Conservation (phyloP, 2,797 vertebrate genomes). For the Bothrops alternatus region DNA sequence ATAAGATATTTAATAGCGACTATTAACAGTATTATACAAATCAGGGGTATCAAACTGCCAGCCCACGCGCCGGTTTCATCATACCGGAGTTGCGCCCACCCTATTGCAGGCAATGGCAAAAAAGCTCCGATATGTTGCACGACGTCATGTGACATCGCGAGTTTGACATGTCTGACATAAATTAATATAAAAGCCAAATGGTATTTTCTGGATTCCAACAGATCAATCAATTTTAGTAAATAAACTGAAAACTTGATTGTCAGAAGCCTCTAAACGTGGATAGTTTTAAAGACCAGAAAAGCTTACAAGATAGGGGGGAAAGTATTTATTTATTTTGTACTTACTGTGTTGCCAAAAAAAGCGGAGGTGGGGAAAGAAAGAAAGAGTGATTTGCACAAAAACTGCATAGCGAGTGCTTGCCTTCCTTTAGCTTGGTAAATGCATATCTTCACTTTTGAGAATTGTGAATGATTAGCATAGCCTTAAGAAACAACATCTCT, state of each 20-base stretch:
- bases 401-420: neutral
- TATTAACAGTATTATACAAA: neutral
- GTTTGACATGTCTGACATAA: neutral
- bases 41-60: too few species aligned
- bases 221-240: neutral
- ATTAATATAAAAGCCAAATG: neutral
- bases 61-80: too few species aligned
- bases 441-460: neutral
- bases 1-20: neutral
- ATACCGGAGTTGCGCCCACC: too few species aligned
- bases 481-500: neutral
- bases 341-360: neutral
- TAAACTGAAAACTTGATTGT: neutral
- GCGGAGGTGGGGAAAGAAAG: neutral
- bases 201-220: neutral
- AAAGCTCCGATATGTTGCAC: too few species aligned
- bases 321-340: neutral
- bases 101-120: too few species aligned
- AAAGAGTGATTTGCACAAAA: neutral
- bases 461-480: too few species aligned
- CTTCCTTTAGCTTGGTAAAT: neutral
- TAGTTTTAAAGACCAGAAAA: neutral
- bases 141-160: too few species aligned
- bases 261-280: neutral
- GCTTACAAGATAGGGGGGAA: neutral